Conservation (phyloP, 2,888 invertebrate species). For the Trimorus sp. region DNA sequence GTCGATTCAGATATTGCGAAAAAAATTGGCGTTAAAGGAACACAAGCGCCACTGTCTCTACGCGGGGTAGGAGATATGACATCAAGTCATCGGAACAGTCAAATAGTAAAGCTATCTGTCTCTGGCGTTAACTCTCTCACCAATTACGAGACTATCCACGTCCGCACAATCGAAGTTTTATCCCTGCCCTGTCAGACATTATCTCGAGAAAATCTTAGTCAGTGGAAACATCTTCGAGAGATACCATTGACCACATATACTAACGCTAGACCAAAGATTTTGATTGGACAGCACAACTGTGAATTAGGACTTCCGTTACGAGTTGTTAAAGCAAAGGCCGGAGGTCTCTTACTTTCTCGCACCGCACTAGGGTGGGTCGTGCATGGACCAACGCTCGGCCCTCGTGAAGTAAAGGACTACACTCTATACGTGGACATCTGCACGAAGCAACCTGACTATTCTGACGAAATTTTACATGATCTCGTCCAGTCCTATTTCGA, state of each 20-base stretch:
- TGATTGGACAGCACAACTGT: no score
- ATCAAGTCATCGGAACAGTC: no score
- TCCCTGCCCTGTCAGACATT: neutral
- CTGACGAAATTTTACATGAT: neutral
- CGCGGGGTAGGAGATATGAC: no score
- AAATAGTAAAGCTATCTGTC: no score
- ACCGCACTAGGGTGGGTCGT: neutral
- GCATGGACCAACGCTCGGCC: neutral
- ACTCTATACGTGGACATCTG: no score
- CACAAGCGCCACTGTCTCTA: neutral
- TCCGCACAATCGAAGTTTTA: neutral
- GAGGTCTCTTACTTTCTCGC: no score
- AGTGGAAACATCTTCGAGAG: neutral
- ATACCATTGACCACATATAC: no score
- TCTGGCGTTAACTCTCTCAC: neutral
- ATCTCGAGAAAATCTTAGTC: neutral
- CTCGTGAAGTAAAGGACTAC: no score
- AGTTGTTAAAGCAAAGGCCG: no score
- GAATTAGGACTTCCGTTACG: no score
- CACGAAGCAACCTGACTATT: no score
- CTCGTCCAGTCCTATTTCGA: constrained; percentile 8
- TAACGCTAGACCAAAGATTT: no score
- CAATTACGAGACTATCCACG: neutral
- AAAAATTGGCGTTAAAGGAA: neutral
- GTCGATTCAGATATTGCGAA: neutral